Evolutionary conservation across 1,140 invertebrate genomes (phyloP).

Genomic region (Plodia interpunctella): DNA sequence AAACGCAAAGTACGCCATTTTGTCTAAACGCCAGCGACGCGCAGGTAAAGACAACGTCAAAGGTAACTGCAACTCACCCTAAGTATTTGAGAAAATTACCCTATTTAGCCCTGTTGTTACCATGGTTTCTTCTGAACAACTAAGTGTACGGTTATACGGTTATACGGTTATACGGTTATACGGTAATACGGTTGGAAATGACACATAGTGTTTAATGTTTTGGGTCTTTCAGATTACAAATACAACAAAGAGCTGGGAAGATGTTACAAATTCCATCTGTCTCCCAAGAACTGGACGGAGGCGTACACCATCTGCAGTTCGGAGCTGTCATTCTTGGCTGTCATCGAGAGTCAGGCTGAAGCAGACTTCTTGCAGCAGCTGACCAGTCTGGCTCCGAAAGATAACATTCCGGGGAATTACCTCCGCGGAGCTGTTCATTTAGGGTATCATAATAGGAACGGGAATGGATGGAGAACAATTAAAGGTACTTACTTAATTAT

Average conservation of each 20-base stretch:
- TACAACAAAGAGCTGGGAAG: constrained; percentile 36
- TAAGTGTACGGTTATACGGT: no score
- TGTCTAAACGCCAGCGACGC: no score
- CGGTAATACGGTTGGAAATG: no score
- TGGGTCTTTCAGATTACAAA: constrained; percentile 41
- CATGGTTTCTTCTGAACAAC: no score
- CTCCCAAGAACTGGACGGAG: constrained; percentile 53
- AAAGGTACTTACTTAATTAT: constrained; percentile 27
- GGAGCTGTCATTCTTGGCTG: constrained; percentile 60
- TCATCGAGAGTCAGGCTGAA: constrained; percentile 56
- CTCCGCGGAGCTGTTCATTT: constrained; percentile 45
- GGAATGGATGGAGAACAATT: constrained; percentile 45
- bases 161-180: no score
- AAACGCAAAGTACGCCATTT: no score
- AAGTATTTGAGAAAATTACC: no score
- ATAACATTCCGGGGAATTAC: constrained; percentile 30
- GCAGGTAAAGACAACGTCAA: no score
- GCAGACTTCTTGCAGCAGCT: constrained; percentile 39
- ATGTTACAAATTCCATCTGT: constrained; percentile 66
- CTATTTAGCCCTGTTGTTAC: no score
- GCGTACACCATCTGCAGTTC: constrained; percentile 49
- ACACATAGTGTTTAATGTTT: no score
- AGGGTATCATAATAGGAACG: constrained; percentile 43
- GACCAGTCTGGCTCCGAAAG: constrained; percentile 33
- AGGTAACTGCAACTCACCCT: no score